Conservation (phyloP, 2,797 vertebrate species). For the Smutsia temminckii region DNA sequence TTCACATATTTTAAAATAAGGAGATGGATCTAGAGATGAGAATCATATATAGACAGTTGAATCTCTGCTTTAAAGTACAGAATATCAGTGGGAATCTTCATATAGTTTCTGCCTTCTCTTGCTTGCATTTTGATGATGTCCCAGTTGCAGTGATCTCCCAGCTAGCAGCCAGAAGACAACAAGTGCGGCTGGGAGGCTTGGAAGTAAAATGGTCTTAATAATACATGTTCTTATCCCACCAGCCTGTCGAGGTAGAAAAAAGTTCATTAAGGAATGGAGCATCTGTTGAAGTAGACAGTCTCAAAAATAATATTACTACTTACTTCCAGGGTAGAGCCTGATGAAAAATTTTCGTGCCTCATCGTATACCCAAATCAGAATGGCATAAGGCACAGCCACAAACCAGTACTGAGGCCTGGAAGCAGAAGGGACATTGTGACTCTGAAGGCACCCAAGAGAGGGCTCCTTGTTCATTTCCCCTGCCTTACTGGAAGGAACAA, state of each 20-base stretch:
- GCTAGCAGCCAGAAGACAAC: conserved; percentile 50
- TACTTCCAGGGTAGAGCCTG: conserved; percentile 87
- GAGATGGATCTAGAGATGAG: conserved; percentile 57
- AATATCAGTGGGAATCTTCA: conserved; percentile 62
- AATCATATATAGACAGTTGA: conserved; percentile 63
- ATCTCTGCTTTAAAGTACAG: conserved; percentile 77
- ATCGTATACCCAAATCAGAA: conserved; percentile 88
- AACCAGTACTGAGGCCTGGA: conserved; percentile 88
- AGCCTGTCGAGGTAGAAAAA: conserved; percentile 79
- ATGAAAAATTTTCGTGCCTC: conserved; percentile 87
- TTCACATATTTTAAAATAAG: conserved; percentile 64
- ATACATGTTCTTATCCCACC: conserved; percentile 91
- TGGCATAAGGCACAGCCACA: conserved; percentile 82
- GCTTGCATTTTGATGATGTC: conserved; percentile 45
- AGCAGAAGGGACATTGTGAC: neutral
- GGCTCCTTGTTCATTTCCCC: neutral
- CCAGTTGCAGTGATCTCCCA: conserved; percentile 70
- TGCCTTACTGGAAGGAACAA: neutral
- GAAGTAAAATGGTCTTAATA: conserved; percentile 77
- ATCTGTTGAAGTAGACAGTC: neutral
- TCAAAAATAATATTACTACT: conserved; percentile 68
- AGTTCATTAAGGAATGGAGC: neutral
- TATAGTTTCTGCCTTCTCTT: conserved; percentile 61
- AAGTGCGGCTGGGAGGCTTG: neutral
- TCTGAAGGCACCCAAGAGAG: neutral